Percentiles rank a stretch among this genome's conserved stretches.
These are phyloP conservation scores for Orthosia incerta DNA, from an alignment of 2,888 invertebrate species.

Conservation along the genomic window DNA sequence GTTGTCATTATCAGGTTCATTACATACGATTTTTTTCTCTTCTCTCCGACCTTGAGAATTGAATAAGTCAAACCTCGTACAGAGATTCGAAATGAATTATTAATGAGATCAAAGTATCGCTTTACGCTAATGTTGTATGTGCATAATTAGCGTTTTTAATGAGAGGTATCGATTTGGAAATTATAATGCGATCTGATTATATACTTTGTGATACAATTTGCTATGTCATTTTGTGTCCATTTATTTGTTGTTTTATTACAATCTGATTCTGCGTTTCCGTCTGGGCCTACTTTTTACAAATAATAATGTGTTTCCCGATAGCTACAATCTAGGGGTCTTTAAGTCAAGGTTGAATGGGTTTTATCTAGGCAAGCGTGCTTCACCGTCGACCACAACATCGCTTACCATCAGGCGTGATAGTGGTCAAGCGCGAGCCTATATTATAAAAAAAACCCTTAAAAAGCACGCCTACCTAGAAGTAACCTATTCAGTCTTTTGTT, in stretches of 20 bases:
- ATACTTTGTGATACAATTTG: slow-evolving; percentile 8
- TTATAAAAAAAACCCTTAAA: too few species aligned
- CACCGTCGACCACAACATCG: too few species aligned
- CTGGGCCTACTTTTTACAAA: neutral
- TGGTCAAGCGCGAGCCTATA: too few species aligned
- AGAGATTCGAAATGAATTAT: slow-evolving; percentile 53
- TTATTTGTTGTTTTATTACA: neutral
- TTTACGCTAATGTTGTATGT: slow-evolving; percentile 53
- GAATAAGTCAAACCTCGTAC: slow-evolving; percentile 69
- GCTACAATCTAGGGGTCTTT: too few species aligned
- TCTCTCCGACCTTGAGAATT: slow-evolving; percentile 74
- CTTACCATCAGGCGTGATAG: too few species aligned
- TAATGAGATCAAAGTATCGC: slow-evolving; percentile 58
- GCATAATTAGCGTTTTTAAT: slow-evolving; percentile 51
- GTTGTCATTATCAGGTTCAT: neutral
- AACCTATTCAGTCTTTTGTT: too few species aligned
- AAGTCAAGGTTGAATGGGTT: too few species aligned
- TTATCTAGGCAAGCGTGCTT: too few species aligned
- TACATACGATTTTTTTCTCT: slow-evolving; percentile 19
- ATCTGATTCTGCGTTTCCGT: neutral
- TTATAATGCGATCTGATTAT: slow-evolving; percentile 30
- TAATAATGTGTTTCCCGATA: too few species aligned
- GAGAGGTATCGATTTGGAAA: slow-evolving; percentile 10
- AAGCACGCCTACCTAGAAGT: too few species aligned
- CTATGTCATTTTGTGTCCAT: neutral